phyloP scores from a whole-genome alignment of 2,888 invertebrate genomes.

The Salticus scenicus region DNA sequence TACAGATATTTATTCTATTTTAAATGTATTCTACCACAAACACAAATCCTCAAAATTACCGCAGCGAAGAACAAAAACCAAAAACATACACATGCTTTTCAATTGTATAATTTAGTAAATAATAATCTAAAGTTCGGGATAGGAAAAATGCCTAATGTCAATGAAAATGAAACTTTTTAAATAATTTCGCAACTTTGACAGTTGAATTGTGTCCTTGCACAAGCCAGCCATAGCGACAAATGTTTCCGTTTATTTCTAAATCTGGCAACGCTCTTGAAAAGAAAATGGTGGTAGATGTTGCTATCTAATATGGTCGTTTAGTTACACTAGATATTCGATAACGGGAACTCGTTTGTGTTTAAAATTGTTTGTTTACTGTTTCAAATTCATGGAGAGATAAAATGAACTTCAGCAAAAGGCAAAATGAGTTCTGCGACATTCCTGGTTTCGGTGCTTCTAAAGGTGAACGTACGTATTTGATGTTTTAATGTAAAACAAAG shows the following conservation, averaged over 20 bases:
- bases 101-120: too few species aligned
- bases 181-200: too few species aligned
- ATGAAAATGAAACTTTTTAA: too few species aligned
- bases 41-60: too few species aligned
- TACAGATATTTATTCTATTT: too few species aligned
- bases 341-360: too few species aligned
- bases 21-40: too few species aligned
- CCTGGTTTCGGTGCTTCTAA: slow-evolving; percentile 47
- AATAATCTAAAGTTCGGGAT: too few species aligned
- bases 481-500: slow-evolving; percentile 58
- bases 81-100: too few species aligned
- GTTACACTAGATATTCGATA: not conserved
- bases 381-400: not conserved
- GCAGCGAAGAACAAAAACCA: too few species aligned
- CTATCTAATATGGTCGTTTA: slow-evolving; percentile 16
- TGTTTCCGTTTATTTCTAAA: not conserved
- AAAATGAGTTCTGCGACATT: slow-evolving; percentile 37
- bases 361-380: not conserved
- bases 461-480: slow-evolving; percentile 68
- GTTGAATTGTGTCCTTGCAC: too few species aligned
- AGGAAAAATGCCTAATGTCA: too few species aligned
- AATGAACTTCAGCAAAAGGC: slow-evolving; percentile 46
- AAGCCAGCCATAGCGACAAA: slow-evolving; percentile 1
- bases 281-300: slow-evolving; percentile 61
- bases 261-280: slow-evolving; percentile 40